phyloP scores from a whole-genome alignment of 2,888 invertebrate species.

The Eumerus sabulonum region DNA sequence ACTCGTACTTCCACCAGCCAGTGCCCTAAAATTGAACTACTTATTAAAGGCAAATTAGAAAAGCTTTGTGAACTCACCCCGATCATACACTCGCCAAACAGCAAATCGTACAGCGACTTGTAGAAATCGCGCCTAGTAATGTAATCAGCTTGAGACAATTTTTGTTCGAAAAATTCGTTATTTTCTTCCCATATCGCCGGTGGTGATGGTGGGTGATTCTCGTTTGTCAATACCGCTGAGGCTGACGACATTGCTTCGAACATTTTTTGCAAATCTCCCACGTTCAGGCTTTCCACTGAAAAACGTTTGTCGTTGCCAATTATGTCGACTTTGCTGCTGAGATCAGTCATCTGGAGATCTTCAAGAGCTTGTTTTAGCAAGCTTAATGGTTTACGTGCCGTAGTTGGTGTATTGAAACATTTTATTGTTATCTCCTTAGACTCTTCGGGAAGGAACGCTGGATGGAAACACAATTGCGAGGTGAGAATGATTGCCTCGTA shows the following conservation, averaged over 20 bases:
- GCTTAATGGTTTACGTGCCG: constrained; percentile 86
- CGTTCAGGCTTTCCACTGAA: constrained; percentile 37
- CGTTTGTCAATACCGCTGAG: constrained; percentile 14
- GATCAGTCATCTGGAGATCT: constrained; percentile 81
- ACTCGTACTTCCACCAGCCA: constrained; percentile 99
- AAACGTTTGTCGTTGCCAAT: constrained; percentile 42
- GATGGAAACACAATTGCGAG: constrained; percentile 92
- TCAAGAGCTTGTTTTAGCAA: constrained; percentile 86
- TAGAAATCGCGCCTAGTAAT: constrained; percentile 78
- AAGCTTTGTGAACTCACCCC: constrained; percentile 82
- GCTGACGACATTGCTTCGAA: constrained; percentile 29
- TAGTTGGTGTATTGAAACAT: constrained; percentile 84
- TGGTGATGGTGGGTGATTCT: constrained; percentile 22
- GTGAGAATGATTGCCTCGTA: constrained; percentile 95
- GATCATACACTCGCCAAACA: constrained; percentile 91
- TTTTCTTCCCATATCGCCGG: constrained; percentile 8
- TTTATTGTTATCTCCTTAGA: constrained; percentile 88
- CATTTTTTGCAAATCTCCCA: constrained; percentile 44
- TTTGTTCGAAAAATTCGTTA: constrained; percentile 7
- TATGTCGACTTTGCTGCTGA: constrained; percentile 39
- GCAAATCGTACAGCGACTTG: constrained; percentile 88
- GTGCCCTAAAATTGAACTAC: constrained; percentile 83
- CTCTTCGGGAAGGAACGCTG: constrained; percentile 90
- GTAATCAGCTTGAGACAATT: constrained; percentile 14
- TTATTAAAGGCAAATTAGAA: neutral